Evolutionary conservation across 2,797 vertebrate genomes (phyloP).

Genomic region (Tympanoctomys barrerae): DNA sequence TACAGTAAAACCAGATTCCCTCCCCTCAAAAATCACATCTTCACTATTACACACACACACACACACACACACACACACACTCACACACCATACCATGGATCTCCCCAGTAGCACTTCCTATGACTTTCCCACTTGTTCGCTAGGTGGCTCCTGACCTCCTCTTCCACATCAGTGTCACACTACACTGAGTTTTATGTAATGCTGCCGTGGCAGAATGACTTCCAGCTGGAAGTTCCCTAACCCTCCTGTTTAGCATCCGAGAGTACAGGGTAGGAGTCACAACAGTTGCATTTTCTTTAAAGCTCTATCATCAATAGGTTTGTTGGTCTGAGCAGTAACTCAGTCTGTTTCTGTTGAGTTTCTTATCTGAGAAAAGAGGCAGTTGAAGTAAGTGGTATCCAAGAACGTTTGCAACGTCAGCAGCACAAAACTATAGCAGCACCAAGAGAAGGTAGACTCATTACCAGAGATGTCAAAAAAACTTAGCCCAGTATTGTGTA

Average conservation of each 20-base stretch:
- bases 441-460: not conserved
- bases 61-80: too few relatives aligned
- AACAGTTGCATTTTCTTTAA: not conserved
- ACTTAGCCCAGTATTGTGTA: not conserved
- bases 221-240: not conserved
- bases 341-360: not conserved
- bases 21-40: not conserved
- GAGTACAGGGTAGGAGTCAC: not conserved
- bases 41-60: not conserved
- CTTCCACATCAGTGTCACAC: not conserved
- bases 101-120: not conserved
- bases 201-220: not conserved
- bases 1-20: not conserved
- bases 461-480: not conserved
- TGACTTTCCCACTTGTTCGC: not conserved
- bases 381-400: not conserved
- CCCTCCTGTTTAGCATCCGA: not conserved
- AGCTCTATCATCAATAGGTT: not conserved
- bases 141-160: not conserved
- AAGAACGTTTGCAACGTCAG: not conserved
- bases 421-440: not conserved
- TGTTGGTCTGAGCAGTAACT: not conserved
- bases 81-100: not conserved
- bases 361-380: conserved; percentile 26
- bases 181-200: not conserved